Percentiles rank a stretch among this genome's conserved stretches.
Evolutionary conservation across 2,888 invertebrate species (phyloP).

Genomic region (Epinotia nisella): DNA sequence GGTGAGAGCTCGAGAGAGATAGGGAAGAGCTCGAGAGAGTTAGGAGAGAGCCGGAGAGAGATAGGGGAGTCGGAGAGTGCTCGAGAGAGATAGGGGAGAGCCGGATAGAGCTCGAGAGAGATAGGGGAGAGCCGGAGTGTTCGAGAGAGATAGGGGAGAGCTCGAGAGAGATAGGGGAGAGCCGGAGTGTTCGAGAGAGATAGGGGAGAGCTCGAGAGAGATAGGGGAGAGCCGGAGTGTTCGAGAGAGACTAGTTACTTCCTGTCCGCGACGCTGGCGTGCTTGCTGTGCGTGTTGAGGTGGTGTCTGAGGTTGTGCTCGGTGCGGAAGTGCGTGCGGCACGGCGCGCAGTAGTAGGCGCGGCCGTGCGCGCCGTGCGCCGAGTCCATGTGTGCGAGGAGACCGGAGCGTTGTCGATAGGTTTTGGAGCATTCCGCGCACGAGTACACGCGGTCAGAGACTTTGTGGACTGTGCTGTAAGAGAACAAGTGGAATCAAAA

Average conservation of each 20-base stretch:
- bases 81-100: no score
- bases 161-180: no score
- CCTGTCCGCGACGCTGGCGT: slow-evolving; percentile 56
- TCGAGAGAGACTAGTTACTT: slow-evolving; percentile 52
- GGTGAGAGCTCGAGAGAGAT: no score
- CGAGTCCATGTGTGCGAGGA: slow-evolving; percentile 52
- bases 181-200: no score
- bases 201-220: no score
- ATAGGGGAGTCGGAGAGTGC: no score
- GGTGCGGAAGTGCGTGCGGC: slow-evolving; percentile 56
- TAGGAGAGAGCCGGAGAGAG: no score
- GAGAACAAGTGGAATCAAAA: not conserved
- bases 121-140: no score
- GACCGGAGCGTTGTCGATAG: slow-evolving; percentile 60
- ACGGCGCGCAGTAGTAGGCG: slow-evolving; percentile 58
- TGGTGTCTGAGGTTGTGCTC: slow-evolving; percentile 58
- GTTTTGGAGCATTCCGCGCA: slow-evolving; percentile 58
- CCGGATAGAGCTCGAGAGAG: no score
- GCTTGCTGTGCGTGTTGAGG: slow-evolving; percentile 61
- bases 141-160: no score
- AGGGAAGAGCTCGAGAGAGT: no score
- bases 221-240: no score
- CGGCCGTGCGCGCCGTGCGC: slow-evolving; percentile 45
- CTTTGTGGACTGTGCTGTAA: slow-evolving; percentile 61
- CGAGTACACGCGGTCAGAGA: slow-evolving; percentile 55